Base-by-base conservation (phyloP, 2,888 invertebrate genomes). In the Penaeus monodon region DNA sequence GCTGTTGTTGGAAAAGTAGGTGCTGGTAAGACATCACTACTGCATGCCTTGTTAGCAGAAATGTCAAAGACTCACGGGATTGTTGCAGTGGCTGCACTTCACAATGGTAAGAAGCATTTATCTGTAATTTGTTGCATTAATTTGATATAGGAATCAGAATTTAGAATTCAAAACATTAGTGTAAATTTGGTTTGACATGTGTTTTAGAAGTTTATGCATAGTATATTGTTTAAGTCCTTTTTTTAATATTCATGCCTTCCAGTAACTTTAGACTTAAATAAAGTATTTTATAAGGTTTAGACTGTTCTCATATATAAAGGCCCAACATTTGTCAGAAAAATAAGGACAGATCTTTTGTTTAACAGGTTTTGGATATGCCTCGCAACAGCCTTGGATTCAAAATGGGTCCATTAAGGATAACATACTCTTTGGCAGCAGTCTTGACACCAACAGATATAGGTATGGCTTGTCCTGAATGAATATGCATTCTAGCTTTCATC, bases 341-440 rank as follows among this genome's bases (percentile, higher is more conserved):
- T 44, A 44, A 10, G 10, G 44, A 44, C 44, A 44, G 44, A 10
- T 57, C 57, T 20, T 57, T 76, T 76, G 70, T 63, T 57, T 77
- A 92, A 68, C 91, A 94, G 97, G 97, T 89, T 96, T 97, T 91
- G 97, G 96, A 33, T 96, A 96, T 91, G 96, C 97, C 0, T 94
- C 96, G 0, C 99, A 99, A 93, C 96, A 95, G 90, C 95, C 98
- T 0, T 99, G 99, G 99, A 93, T 99, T 79, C 96, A 98, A 91
- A 95, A 97, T 81, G 97, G 96, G 66, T 96, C 97, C 0, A 94
- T 99, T 78, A 94, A 96, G 81, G 97, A 98, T 86, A 99, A 99
- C 92, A 98, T 99, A 91, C 93, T 99, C 65, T 99, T 99, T 93
- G 99, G 98, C 0, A 95, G 95, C 91, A 94, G 95, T 0, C 97